Base-by-base conservation (phyloP, 2,113 vertebrate species). In the Probosciger aterrimus region DNA sequence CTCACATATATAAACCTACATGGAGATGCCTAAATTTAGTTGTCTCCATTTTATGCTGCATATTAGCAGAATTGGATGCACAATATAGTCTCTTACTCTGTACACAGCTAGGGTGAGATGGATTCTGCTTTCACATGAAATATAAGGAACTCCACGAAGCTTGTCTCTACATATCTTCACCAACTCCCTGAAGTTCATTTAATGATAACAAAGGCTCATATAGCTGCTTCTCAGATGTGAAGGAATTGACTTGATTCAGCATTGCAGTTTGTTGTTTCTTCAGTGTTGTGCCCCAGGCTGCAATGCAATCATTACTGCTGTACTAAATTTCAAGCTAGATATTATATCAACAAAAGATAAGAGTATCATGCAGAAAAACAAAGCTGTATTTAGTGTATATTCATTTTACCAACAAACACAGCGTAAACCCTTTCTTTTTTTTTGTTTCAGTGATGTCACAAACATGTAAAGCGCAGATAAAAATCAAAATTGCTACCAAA, bases 191-290 rank as follows among this genome's bases (percentile, higher is more conserved):
- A 62, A 74, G 90, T 43, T 81, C 70, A 39, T 92, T 90, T 95
- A 83, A 68, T 47, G 83, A 82, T 82, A 37, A 74, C 67, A 55
- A 71, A 86, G 33, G 11, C 47, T 65, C 46, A 7, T 7, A 33
- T 12, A 95, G 67, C 67, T 69, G 11, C 22, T 47, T 47, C 30
- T 88, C 20, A 37, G 55, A 94, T 7, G 39, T 63, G 79, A 93
- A 83, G 94, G 86, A 93, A 24, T 24, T 90, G 91, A 90, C 68
- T 90, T 28, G 46, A 91, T 17, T 80, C 91, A 82, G 73, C 22
- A 3, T 24, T 78, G 70, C 82, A 15, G 27, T 90, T 49, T 43
- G 76, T 12, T 79, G 41, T 52, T 93, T 89, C 77, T 76, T 57
- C 76, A 13, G 46, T 39, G 11, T 25, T 11, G 8, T 30, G 93